Evolutionary conservation across 1,140 invertebrate species (phyloP).

Genomic region (Dysdera silvatica): DNA sequence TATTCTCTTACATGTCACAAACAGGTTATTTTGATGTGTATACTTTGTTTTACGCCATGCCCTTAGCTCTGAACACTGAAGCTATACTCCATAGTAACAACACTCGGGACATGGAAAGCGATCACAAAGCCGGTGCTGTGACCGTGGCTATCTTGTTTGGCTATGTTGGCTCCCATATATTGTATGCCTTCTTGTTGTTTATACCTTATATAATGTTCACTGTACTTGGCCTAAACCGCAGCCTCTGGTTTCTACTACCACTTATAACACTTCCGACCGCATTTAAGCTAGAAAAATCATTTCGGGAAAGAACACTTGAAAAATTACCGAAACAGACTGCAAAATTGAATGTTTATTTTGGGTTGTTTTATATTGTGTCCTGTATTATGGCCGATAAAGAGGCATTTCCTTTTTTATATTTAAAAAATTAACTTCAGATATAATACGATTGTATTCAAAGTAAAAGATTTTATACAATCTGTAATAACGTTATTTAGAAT

Average conservation of each 20-base stretch:
- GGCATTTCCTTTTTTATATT: slow-evolving; percentile 32
- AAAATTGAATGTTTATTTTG: slow-evolving; percentile 81
- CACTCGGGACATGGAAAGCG: slow-evolving; percentile 77
- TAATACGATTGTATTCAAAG: no score
- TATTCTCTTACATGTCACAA: slow-evolving; percentile 87
- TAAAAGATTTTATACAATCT: no score
- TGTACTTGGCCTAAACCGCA: slow-evolving; percentile 66
- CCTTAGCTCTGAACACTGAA: slow-evolving; percentile 85
- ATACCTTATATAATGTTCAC: slow-evolving; percentile 82
- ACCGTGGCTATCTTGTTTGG: slow-evolving; percentile 90
- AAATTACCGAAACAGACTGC: slow-evolving; percentile 78
- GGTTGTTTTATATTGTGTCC: slow-evolving; percentile 75
- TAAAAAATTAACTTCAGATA: no score
- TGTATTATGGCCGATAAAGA: slow-evolving; percentile 35
- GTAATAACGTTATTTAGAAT: no score
- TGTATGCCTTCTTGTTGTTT: slow-evolving; percentile 84
- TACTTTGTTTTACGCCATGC: slow-evolving; percentile 85
- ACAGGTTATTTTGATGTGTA: slow-evolving; percentile 74
- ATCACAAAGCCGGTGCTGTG: slow-evolving; percentile 76
- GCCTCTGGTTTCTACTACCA: slow-evolving; percentile 78
- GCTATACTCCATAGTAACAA: slow-evolving; percentile 93
- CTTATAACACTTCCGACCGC: slow-evolving; percentile 75
- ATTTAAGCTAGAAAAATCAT: slow-evolving; percentile 82
- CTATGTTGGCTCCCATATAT: slow-evolving; percentile 75
- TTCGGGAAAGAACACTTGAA: slow-evolving; percentile 67